Evolutionary conservation across 1,140 invertebrate species (phyloP).

Genomic region (Drosophila albomicans): DNA sequence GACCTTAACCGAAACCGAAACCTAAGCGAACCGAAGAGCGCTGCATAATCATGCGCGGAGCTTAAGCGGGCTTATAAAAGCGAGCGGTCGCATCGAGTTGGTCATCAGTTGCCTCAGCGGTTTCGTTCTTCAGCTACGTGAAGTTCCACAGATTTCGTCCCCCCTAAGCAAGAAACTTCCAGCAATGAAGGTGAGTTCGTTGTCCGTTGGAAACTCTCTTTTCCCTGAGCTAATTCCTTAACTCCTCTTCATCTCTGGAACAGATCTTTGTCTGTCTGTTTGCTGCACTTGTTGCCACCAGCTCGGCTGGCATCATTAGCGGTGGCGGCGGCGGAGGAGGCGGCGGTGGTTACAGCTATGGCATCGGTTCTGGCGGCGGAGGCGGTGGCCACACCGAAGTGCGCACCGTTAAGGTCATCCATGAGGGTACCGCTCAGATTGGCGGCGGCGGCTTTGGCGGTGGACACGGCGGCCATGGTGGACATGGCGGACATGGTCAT

Average conservation of each 20-base stretch:
- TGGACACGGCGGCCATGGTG: conserved; percentile 33
- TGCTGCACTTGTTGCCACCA: conserved; percentile 68
- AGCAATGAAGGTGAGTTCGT: conserved; percentile 69
- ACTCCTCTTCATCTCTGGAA: neutral
- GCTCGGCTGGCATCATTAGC: conserved; percentile 75
- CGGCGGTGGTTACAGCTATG: conserved; percentile 71
- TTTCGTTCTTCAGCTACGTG: conserved; percentile 68
- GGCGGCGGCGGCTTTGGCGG: conserved; percentile 32
- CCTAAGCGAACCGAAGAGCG: conserved; percentile 2
- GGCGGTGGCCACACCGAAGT: conserved; percentile 46
- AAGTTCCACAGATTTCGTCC: conserved; percentile 74
- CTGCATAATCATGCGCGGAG: conserved; percentile 29
- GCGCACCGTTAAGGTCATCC: conserved; percentile 69
- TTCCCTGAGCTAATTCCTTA: neutral
- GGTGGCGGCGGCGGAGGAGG: conserved; percentile 56
- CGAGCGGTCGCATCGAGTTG: conserved; percentile 4
- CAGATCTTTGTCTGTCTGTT: conserved; percentile 78
- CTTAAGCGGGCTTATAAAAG: conserved; percentile 56
- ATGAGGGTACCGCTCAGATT: conserved; percentile 50
- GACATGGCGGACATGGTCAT: conserved; percentile 62
- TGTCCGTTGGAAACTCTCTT: neutral
- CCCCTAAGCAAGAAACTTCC: conserved; percentile 78
- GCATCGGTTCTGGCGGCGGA: conserved; percentile 38
- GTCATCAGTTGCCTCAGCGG: conserved; percentile 64
- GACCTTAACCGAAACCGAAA: neutral